Evolutionary conservation across 2,113 vertebrate species (phyloP).

Genomic region (Anhinga rufa): DNA sequence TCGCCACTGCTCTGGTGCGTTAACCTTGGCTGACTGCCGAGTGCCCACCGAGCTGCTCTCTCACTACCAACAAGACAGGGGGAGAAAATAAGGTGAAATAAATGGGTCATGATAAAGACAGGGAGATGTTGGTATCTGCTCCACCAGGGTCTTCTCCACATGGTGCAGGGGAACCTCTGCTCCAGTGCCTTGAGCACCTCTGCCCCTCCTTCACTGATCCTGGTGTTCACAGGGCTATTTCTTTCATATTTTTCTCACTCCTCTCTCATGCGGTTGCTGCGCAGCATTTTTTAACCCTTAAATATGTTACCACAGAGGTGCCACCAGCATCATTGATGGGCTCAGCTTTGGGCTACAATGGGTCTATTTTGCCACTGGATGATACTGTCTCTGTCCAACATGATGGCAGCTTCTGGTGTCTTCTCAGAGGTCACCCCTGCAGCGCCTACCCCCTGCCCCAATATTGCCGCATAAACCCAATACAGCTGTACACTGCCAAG

Average conservation of each 20-base stretch:
- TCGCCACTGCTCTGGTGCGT: neutral
- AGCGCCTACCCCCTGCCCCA: rapidly evolving
- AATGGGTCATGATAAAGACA: neutral
- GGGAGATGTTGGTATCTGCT: neutral
- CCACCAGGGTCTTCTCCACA: neutral
- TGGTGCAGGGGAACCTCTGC: neutral
- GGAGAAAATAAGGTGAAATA: neutral
- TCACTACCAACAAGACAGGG: neutral
- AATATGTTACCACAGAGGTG: too few relatives aligned
- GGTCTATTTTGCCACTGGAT: neutral
- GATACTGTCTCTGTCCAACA: neutral
- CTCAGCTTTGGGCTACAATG: neutral
- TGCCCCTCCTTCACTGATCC: neutral
- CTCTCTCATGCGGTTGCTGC: neutral
- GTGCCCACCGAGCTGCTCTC: neutral
- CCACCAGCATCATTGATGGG: neutral
- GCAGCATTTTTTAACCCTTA: neutral
- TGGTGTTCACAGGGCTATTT: neutral
- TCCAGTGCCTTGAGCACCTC: neutral
- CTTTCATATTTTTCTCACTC: neutral
- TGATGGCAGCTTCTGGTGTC: neutral
- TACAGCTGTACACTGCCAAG: neutral
- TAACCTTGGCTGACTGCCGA: neutral
- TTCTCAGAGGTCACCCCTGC: neutral
- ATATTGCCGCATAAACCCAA: neutral